Base-by-base conservation (phyloP, 2,888 invertebrate species). In the Lomographa bimaculata region DNA sequence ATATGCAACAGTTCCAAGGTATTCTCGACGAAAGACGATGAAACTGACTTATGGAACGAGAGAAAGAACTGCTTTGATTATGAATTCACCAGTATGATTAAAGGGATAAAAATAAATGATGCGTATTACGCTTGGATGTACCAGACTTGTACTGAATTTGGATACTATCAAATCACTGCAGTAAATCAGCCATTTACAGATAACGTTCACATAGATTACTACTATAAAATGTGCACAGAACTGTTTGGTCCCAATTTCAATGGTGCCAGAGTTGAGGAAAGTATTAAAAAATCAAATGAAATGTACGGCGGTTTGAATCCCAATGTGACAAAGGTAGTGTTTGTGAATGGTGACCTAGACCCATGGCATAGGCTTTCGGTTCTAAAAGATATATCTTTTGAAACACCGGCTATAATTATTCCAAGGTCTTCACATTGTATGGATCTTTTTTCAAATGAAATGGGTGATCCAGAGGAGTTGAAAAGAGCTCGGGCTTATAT, bases 71-170 rank as follows among this genome's bases (percentile, higher is more conserved):
- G 86, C 51, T 62, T 55, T 19, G 58, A 72, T 43, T 76, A 73
- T 10, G 72, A 77, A 40, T 86, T 84, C 25, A 64, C 79, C 32
- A 53, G 14, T 4, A 14, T 14, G 14, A 14, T 14, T 14, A 4
- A 14, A 14, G 4, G 14, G 3, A 14, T 14, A 2, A 14, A 14
- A 14, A 14, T 4, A 3, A 4, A 3, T 3, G 14, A 14, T 14
- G 2, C 3, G 14, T 42, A 47, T n/a, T 52, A 60, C 1, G 61
- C 80, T 5, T 95, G 95, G 95, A 80, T 78, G 0, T 94, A 94
- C 65, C 95, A 95, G 74, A 94, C 93, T 0, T 95, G 95, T 71
- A 93, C 92, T 2, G 95, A 95, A 75, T 95, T 93, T 62, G 94
- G 94, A 12, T 95, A 92, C 64, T 95, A 89, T 65, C 94, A 93